Conservation (phyloP, 2,888 invertebrate species). For the Celastrina argiolus region DNA sequence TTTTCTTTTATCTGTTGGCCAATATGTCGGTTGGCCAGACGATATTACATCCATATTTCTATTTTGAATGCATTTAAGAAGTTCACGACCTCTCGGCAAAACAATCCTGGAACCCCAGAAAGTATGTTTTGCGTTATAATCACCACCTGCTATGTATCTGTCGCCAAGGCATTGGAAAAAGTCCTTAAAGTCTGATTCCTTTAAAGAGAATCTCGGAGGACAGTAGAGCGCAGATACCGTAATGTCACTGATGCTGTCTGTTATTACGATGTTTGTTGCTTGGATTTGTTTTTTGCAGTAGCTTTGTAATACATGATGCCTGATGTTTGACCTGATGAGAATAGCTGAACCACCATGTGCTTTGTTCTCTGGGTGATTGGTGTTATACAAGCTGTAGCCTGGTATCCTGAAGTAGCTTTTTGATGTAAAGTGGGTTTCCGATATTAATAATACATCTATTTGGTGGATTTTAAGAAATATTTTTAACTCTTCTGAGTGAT, state of each 20-base stretch:
- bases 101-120: too few species aligned
- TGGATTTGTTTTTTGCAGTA: constrained; percentile 30
- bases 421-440: constrained; percentile 33
- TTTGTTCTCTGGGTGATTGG: constrained; percentile 33
- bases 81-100: too few species aligned
- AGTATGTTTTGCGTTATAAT: too few species aligned
- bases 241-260: constrained; percentile 17
- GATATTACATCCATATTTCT: too few species aligned
- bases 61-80: too few species aligned
- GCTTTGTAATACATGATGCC: constrained; percentile 23
- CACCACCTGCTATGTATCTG: constrained; percentile 27
- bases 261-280: constrained; percentile 28
- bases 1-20: too few species aligned
- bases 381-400: constrained; percentile 40
- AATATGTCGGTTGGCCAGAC: too few species aligned
- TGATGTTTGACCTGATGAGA: constrained; percentile 28
- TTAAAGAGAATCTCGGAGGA: constrained; percentile 24
- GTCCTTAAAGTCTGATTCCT: constrained; percentile 23
- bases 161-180: constrained; percentile 26
- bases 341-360: constrained; percentile 34
- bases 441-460: constrained; percentile 28
- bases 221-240: constrained; percentile 28
- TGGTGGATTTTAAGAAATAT: constrained; percentile 5
- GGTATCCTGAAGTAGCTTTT: constrained; percentile 29
- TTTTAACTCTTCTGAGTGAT: neutral